phyloP scores from a whole-genome alignment of 2,113 vertebrate genomes.

The Monopterus albus region DNA sequence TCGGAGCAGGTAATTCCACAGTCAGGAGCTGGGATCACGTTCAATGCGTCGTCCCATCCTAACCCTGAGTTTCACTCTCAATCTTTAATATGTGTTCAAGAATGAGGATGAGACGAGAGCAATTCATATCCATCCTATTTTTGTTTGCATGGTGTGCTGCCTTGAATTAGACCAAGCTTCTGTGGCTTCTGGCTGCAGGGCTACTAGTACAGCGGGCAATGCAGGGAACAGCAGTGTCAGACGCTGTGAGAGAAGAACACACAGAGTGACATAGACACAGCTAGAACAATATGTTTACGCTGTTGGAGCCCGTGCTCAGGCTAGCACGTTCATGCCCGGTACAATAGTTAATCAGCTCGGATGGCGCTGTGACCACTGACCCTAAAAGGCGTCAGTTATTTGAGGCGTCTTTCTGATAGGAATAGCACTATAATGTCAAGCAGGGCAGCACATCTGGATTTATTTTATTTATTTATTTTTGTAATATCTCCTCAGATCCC shows the following conservation, averaged over 20 bases:
- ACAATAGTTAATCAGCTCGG: conserved; percentile 65
- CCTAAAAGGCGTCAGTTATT: conserved; percentile 52
- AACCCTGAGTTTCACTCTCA: conserved; percentile 35
- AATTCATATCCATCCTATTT: conserved; percentile 64
- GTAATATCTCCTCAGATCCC: conserved; percentile 45
- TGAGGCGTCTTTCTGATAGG: conserved; percentile 44
- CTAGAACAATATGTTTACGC: conserved; percentile 71
- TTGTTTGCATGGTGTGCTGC: conserved; percentile 69
- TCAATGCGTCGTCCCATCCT: not conserved
- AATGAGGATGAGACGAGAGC: conserved; percentile 26
- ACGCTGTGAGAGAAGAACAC: conserved; percentile 55
- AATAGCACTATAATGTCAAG: conserved; percentile 42
- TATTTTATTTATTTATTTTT: conserved; percentile 24
- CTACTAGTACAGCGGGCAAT: conserved; percentile 67
- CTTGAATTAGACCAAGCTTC: conserved; percentile 72
- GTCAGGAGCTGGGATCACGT: conserved; percentile 49
- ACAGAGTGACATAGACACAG: conserved; percentile 71
- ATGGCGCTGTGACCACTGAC: conserved; percentile 61
- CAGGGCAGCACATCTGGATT: conserved; percentile 41
- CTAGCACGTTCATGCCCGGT: conserved; percentile 51
- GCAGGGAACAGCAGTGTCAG: conserved; percentile 62
- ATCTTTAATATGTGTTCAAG: conserved; percentile 60
- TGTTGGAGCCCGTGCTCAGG: conserved; percentile 42
- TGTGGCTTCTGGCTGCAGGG: conserved; percentile 64
- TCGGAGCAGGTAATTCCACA: conserved; percentile 54